Base-by-base conservation (phyloP, 2,113 vertebrate species). In the Campylomormyrus numenius region DNA sequence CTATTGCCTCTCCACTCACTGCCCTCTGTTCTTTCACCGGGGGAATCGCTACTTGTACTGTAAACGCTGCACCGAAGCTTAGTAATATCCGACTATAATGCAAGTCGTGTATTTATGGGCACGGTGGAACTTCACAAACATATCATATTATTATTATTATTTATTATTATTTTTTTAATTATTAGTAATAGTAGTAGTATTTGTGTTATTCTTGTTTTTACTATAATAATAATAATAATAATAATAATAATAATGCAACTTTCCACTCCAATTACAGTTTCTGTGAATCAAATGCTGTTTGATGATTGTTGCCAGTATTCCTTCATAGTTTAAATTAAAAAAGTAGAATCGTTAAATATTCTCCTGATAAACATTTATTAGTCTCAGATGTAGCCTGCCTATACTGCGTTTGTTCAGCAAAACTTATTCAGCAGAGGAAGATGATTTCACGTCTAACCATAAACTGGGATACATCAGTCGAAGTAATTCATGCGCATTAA, bases 221-320 rank as follows among this genome's bases (percentile, higher is more conserved):
- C 5, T 13, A 49, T 66, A 89, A 53, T 83, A 89, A 83, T 80
- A 89, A 53, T 83, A 89, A 83, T 80, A 89, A 31, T 31, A 84
- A 31, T 66, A 89, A 53, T 83, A 89, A 83, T 46, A 46, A 46
- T 46, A 46, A 46, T 46, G 9, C 53, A 62, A 62, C 58, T 62
- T 24, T 27, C 58, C 21, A n/a, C 24, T 62, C 52, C 52, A 66
- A 27, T 66, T 66, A 66, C 62, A 15, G 27, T 70, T 70, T 31
- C 62, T 31, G 24, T 70, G 9, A 31, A 70, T 70, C 27, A 31
- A 31, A 70, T 70, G 11, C 66, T 13, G 66, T 31, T 77, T 77
- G 35, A 80, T 17, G 4, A 80, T 42, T 42, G 35, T 39, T 42
- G 17, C 5, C 74, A 80, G 1, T 80, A 42, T 42, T 15, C 11